Evolutionary conservation across 2,888 invertebrate species (phyloP).

Genomic region (Athetis lepigone): DNA sequence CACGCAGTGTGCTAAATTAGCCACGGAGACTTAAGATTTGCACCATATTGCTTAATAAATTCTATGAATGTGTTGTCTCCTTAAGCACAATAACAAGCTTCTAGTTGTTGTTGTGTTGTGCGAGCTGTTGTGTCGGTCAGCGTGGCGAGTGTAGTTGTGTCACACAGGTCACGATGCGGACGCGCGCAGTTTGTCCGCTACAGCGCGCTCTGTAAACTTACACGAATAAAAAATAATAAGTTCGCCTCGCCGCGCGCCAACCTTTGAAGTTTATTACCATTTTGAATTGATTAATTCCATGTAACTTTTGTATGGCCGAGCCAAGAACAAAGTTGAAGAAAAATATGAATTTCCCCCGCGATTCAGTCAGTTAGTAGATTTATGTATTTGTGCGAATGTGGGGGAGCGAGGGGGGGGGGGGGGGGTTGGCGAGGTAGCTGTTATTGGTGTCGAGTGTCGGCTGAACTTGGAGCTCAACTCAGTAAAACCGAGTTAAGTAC

Average conservation of each 20-base stretch:
- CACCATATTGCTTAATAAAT: no score
- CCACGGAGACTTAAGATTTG: no score
- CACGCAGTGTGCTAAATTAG: no score
- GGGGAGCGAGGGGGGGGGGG: neutral
- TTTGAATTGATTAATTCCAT: constrained; percentile 57
- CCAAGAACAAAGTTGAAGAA: constrained; percentile 52
- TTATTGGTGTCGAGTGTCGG: constrained; percentile 35
- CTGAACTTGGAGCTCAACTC: constrained; percentile 26
- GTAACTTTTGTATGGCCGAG: constrained; percentile 43
- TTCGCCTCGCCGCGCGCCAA: constrained; percentile 26
- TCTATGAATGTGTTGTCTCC: no score
- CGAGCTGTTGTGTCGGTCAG: no score
- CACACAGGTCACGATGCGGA: neutral
- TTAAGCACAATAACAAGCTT: no score
- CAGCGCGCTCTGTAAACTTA: constrained; percentile 29
- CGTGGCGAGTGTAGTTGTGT: no score
- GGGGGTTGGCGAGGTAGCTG: neutral
- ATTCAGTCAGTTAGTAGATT: constrained; percentile 45
- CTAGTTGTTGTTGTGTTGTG: no score
- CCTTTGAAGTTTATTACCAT: constrained; percentile 52
- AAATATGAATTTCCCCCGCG: constrained; percentile 53
- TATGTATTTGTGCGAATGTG: constrained; percentile 49
- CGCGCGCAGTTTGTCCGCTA: constrained; percentile 4
- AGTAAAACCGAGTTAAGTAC: constrained; percentile 2
- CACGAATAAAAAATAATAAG: constrained; percentile 31